These are phyloP conservation scores for Lysandra coridon DNA, from an alignment of 2,888 invertebrate species.

Conservation along the genomic window DNA sequence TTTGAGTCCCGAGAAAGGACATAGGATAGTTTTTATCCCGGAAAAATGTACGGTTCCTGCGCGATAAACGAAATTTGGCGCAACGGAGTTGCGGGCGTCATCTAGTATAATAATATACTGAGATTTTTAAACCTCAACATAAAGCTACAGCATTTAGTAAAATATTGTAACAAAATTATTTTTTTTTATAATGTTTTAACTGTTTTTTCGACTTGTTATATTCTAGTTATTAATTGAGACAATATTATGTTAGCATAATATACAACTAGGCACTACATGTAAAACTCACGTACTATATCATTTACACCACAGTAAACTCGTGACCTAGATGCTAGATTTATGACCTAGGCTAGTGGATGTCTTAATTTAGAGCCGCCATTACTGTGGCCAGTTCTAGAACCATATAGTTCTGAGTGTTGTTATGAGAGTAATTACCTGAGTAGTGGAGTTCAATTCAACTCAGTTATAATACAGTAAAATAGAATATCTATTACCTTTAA, in stretches of 20 bases:
- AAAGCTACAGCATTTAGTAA: no score
- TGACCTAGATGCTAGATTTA: conserved; percentile 62
- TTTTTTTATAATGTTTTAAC: no score
- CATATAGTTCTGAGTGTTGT: neutral
- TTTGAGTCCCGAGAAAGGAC: no score
- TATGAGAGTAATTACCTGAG: neutral
- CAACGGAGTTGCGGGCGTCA: no score
- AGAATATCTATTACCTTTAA: neutral
- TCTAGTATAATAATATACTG: no score
- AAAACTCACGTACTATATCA: neutral
- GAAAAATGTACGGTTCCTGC: no score
- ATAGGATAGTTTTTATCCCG: no score
- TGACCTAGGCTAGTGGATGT: conserved; percentile 46
- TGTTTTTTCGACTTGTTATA: neutral
- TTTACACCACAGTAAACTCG: conserved; percentile 53
- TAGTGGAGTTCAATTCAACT: neutral
- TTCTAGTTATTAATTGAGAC: neutral
- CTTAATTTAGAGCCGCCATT: conserved; percentile 17
- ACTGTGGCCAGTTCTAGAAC: neutral
- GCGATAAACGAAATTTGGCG: no score
- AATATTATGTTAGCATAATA: neutral
- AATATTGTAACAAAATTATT: no score
- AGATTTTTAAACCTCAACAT: no score
- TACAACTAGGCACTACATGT: neutral
- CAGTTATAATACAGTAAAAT: neutral